These are phyloP conservation scores for Byasa hedistus DNA, from an alignment of 2,888 invertebrate genomes.

Conservation along the genomic window DNA sequence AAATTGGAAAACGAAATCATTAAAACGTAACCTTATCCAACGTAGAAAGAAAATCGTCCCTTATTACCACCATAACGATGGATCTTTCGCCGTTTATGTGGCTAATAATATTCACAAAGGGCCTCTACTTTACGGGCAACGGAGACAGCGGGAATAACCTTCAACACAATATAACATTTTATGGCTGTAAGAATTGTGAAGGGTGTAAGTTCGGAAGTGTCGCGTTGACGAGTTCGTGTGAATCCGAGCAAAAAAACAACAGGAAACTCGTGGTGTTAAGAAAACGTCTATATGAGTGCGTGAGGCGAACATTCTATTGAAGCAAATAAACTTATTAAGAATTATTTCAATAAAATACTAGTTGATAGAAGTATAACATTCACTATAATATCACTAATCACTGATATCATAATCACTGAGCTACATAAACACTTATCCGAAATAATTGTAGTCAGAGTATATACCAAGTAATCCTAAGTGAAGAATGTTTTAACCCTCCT, in stretches of 20 bases:
- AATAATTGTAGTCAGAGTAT: too few species aligned
- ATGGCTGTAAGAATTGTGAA: conserved; percentile 19
- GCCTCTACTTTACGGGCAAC: conserved; percentile 30
- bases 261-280: neutral
- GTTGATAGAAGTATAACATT: too few species aligned
- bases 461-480: too few species aligned
- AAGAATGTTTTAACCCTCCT: too few species aligned
- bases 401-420: too few species aligned
- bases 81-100: conserved; percentile 13
- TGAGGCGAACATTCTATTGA: conserved; percentile 11
- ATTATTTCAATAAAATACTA: too few species aligned
- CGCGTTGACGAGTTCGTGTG: neutral
- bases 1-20: neutral
- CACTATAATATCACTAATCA: too few species aligned
- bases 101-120: conserved; percentile 26
- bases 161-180: conserved; percentile 31
- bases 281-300: conserved; percentile 18
- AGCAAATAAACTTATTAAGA: neutral
- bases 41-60: neutral
- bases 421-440: too few species aligned
- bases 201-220: conserved; percentile 15
- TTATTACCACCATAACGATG: conserved; percentile 6
- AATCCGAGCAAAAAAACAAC: conserved; percentile 14
- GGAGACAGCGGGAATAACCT: conserved; percentile 31
- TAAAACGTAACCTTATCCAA: neutral